These are phyloP conservation scores for Characodon lateralis DNA, from an alignment of 2,797 vertebrate species.

Conservation along the genomic window DNA sequence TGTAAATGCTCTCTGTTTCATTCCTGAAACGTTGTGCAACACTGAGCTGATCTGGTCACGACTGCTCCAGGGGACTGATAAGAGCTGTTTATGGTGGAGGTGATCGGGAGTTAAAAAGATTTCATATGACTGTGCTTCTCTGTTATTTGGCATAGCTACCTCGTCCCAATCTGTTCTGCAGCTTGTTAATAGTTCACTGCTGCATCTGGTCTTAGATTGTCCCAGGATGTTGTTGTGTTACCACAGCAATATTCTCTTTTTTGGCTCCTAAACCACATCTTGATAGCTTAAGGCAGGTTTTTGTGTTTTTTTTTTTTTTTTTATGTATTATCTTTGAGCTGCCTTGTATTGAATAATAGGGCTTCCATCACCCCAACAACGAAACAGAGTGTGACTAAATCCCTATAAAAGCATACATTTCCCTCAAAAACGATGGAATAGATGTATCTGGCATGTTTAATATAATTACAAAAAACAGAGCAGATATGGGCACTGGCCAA, in stretches of 20 bases:
- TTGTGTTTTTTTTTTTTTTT: constrained; percentile 54
- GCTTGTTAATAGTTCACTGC: constrained; percentile 52
- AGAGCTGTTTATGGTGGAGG: constrained; percentile 54
- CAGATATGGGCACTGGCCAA: constrained; percentile 15
- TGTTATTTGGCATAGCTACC: constrained; percentile 45
- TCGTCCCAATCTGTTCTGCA: constrained; percentile 33
- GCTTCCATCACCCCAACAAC: not conserved
- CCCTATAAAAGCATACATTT: constrained; percentile 50
- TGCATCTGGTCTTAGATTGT: constrained; percentile 52
- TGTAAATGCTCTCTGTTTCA: constrained; percentile 35
- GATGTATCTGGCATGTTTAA: constrained; percentile 21
- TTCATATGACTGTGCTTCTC: constrained; percentile 40
- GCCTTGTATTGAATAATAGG: constrained; percentile 12
- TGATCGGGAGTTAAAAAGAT: constrained; percentile 45
- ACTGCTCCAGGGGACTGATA: constrained; percentile 54
- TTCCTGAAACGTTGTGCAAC: constrained; percentile 47
- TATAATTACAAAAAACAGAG: constrained; percentile 28
- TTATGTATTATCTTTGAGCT: constrained; percentile 27
- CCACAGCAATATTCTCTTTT: constrained; percentile 15
- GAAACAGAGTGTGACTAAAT: constrained; percentile 9
- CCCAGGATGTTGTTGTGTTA: constrained; percentile 45
- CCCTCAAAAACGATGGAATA: constrained; percentile 19
- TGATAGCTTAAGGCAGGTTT: constrained; percentile 40
- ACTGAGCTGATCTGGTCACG: constrained; percentile 38
- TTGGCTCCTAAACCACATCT: constrained; percentile 48